A percentile compares a stretch with the other conserved stretches of the same genome.
Evolutionary conservation across 1,140 invertebrate species (phyloP).

Genomic region (Teleopsis dalmanni): DNA sequence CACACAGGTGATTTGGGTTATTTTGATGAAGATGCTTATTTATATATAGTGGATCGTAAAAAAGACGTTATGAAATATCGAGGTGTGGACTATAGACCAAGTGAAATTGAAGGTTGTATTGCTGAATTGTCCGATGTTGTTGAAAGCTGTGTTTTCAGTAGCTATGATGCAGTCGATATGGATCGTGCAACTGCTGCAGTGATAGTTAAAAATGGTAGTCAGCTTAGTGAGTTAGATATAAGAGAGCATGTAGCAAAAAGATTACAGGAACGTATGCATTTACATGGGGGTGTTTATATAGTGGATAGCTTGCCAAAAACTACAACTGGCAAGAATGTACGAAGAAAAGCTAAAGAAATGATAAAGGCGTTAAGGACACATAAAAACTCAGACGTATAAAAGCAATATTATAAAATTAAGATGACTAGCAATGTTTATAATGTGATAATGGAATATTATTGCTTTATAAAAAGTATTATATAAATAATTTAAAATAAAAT

Average conservation of each 20-base stretch:
- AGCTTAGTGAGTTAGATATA: constrained; percentile 21
- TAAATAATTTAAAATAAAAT: too few relatives aligned
- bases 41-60: constrained; percentile 63
- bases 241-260: constrained; percentile 28
- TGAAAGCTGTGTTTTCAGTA: constrained; percentile 33
- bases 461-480: too few relatives aligned
- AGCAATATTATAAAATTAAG: too few relatives aligned
- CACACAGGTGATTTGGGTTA: constrained; percentile 67
- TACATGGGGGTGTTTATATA: constrained; percentile 54
- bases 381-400: too few relatives aligned
- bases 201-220: constrained; percentile 16
- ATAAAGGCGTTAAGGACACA: too few relatives aligned
- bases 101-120: constrained; percentile 25
- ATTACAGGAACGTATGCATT: constrained; percentile 45
- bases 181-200: constrained; percentile 31
- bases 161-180: constrained; percentile 26
- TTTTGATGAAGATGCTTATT: constrained; percentile 56
- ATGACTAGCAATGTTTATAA: too few relatives aligned
- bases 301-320: constrained; percentile 56
- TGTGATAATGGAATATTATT: too few relatives aligned
- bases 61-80: constrained; percentile 58
- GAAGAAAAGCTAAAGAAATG: constrained; percentile 45
- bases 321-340: constrained; percentile 56
- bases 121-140: constrained; percentile 16
- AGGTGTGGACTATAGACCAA: constrained; percentile 39